phyloP scores from a whole-genome alignment of 92 coral and sea anemone species.

The Epizoanthus rinbou region DNA sequence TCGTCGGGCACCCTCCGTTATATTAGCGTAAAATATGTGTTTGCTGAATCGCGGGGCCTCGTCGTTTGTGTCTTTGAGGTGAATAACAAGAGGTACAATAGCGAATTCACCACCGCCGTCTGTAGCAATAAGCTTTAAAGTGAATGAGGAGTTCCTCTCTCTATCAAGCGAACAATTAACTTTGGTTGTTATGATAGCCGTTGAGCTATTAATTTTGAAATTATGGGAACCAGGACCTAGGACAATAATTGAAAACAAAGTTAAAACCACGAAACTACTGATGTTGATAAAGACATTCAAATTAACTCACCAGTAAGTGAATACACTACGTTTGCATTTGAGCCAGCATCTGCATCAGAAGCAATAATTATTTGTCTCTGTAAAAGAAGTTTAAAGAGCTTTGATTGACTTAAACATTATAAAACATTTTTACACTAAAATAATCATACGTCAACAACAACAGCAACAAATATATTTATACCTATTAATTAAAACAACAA shows the following conservation, averaged over 20 bases:
- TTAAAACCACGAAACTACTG: neutral
- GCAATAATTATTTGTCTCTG: constrained; percentile 64
- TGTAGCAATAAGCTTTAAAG: constrained; percentile 56
- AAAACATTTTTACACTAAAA: neutral
- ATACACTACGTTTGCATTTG: constrained; percentile 52
- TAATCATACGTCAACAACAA: neutral
- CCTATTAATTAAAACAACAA: neutral
- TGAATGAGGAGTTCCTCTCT: constrained; percentile 67
- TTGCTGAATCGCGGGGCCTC: constrained; percentile 74
- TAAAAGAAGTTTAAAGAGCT: neutral
- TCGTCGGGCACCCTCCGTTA: constrained; percentile 73
- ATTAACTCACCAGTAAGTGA: constrained; percentile 58
- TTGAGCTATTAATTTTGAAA: constrained; percentile 67
- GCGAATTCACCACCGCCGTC: constrained; percentile 72
- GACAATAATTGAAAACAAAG: neutral
- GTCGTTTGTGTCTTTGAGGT: constrained; percentile 73
- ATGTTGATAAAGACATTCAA: neutral
- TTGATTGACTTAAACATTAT: no score
- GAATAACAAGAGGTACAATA: constrained; percentile 53
- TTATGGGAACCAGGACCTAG: constrained; percentile 70
- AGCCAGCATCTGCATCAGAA: constrained; percentile 75
- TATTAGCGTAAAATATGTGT: constrained; percentile 63
- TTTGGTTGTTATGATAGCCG: constrained; percentile 69
- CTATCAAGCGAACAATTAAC: constrained; percentile 73
- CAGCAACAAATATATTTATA: no score